phyloP scores from a whole-genome alignment of 2,888 invertebrate genomes.

The Macroteleia sp. region DNA sequence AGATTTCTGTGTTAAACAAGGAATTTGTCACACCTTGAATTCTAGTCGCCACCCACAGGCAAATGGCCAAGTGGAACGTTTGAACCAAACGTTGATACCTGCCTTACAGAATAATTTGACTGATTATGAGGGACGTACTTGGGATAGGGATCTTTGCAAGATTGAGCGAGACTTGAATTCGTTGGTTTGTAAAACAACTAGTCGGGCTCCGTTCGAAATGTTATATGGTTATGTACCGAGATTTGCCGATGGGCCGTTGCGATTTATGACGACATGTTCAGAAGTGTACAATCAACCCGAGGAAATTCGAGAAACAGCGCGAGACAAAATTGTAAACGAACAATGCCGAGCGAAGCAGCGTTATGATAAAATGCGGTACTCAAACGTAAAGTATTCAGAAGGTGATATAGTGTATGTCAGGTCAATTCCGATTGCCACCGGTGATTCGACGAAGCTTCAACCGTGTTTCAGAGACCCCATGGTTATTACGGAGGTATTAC shows the following conservation, averaged over 20 bases:
- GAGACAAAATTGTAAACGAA: background rate
- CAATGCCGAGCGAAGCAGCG: background rate
- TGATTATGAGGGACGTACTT: background rate
- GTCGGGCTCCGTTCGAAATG: background rate
- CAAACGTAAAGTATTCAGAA: background rate
- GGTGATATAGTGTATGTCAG: slow-evolving; percentile 4
- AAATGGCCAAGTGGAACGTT: too few species aligned
- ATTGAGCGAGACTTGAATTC: background rate
- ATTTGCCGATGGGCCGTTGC: background rate
- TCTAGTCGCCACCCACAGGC: background rate
- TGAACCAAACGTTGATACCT: background rate
- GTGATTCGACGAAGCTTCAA: slow-evolving; percentile 3
- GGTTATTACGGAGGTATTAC: background rate
- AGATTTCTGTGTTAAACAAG: background rate
- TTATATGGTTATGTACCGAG: background rate
- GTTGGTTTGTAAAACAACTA: background rate
- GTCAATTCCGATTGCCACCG: background rate
- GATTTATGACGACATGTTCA: background rate
- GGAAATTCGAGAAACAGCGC: background rate
- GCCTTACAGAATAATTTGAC: background rate
- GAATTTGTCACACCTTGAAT: background rate
- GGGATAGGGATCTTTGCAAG: background rate
- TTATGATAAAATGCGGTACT: background rate
- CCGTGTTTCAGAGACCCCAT: background rate
- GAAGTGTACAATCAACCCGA: background rate